These are phyloP conservation scores for Microcebus jonahi DNA, from an alignment of 2,113 vertebrate species.

Conservation along the genomic window DNA sequence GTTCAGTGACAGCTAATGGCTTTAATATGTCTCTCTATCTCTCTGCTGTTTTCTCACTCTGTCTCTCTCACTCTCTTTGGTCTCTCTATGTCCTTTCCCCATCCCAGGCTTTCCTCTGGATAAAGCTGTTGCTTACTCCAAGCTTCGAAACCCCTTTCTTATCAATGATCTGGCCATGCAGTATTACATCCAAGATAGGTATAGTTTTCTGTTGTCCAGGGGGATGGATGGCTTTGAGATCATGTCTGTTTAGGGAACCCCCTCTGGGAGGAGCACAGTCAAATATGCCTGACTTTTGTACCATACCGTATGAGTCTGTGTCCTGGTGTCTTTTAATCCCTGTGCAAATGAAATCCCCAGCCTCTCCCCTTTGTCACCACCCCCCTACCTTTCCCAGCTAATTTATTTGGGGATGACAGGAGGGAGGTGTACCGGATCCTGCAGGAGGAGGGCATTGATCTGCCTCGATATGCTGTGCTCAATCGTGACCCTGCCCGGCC, in stretches of 20 bases:
- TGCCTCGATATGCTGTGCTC: slow-evolving; percentile 96
- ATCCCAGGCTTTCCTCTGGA: slow-evolving; percentile 96
- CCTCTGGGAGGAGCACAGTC: neutral
- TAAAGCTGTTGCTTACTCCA: slow-evolving; percentile 97
- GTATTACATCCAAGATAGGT: slow-evolving; percentile 99
- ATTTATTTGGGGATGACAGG: slow-evolving; percentile 84
- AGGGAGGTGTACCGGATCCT: slow-evolving; percentile 98
- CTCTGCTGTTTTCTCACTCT: slow-evolving; percentile 12
- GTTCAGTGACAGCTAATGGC: neutral
- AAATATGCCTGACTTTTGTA: slow-evolving; percentile 34
- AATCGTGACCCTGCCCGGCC: slow-evolving; percentile 97
- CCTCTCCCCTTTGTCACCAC: neutral
- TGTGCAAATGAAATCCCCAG: slow-evolving; percentile 27
- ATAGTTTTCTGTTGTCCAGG: slow-evolving; percentile 48
- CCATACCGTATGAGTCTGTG: neutral
- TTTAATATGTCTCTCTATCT: slow-evolving; percentile 14
- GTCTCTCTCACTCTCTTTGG: neutral
- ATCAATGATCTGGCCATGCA: slow-evolving; percentile 99
- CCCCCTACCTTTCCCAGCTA: slow-evolving; percentile 57
- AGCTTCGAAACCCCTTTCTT: slow-evolving; percentile 95
- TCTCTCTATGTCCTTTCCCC: neutral
- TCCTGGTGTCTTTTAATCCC: neutral
- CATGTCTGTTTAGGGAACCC: neutral
- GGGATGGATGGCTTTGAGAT: slow-evolving; percentile 31
- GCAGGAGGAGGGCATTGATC: slow-evolving; percentile 97